Evolutionary conservation across 2,797 vertebrate genomes (phyloP), one percentile per base, ranked within the genome.

Genomic region (Sitta carolinensis): DNA sequence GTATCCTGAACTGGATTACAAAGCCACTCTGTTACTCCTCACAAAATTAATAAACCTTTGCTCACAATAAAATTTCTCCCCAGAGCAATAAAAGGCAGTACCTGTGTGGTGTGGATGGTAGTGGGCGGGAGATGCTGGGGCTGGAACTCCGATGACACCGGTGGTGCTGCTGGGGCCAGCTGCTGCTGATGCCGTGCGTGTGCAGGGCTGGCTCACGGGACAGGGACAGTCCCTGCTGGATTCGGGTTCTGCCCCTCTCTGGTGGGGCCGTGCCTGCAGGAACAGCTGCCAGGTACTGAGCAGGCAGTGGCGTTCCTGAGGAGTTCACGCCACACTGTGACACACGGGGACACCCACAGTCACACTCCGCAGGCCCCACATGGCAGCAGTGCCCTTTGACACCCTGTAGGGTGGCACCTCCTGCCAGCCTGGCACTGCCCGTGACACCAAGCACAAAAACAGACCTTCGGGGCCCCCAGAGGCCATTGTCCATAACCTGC

Each of bases 291-390:
- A 0, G 4, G 10, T 7, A 25, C 0, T 0, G 25, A 27, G 23
- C 62, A 5, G 9, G 88, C 63, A 9, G 5, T 0, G 0, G 4
- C 0, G 0, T 1, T 57, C 10, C 54, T 6, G 13, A 40, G 50
- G 25, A 17, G 13, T 7, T 38, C 7, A 12, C 3, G 10, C 22
- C 40, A 3, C 0, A 0, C n/a, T 5, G 1, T 5, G 19, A 14
- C 51, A 23, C 25, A 5, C 0, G 1, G 34, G 11, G 76, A 55
- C 42, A 19, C 19, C 40, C n/a, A 25, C 0, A 1, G 42, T n/a
- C 1, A 0, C 1, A 4, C 10, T 25, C 42, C 1, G 0, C 0
- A 0, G 2, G 8, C 17, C 30, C 47, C 47, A 26, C 30, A 3
- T 5, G 32, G 22, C 55, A 62, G 55, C 36, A 20, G 34, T 27